Evolutionary conservation across 2,113 vertebrate genomes (phyloP), one percentile per base, ranked within the genome.

Genomic region (Prinia subflava): DNA sequence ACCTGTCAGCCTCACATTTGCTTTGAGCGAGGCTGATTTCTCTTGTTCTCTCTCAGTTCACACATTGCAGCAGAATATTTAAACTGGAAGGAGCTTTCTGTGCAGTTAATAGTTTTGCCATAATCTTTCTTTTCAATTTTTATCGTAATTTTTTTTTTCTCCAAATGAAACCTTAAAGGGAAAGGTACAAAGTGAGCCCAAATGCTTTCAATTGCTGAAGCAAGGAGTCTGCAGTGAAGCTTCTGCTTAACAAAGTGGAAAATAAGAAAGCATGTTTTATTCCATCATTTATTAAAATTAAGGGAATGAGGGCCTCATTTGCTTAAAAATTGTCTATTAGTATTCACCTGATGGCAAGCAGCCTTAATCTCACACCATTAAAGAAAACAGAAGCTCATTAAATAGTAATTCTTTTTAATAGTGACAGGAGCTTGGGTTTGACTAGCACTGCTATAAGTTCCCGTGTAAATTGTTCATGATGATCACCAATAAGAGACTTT

Each of bases 361-460:
- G 92, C 47, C 92, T 79, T 96, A 96, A 96, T 97, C 82, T 94
- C 82, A 89, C 50, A 63, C 68, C 84, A 84, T 96, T 95, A 96
- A 93, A 91, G 82, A 90, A 96, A 96, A 94, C 86, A 97, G 96
- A 84, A 95, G 89, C 76, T 96, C 93, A 94, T 97, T 96, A 97
- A 96, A 95, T 87, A 94, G 69, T 91, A 90, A 88, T 94, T 96
- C 73, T 84, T 95, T 94, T 87, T 96, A 83, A 90, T 89, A 88
- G 94, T 2, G 19, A 94, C 80, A 76, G 87, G 28, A 94, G n/a
- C 53, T 91, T 64, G 82, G n/a, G 33, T 89, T 73, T 93, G 80
- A 96, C 69, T 46, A 77, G 55, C 50, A 52, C 39, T 77, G 84
- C 59, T 79, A 33, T 46, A 82, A 91, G 69, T 92, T 94, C 39